These are phyloP conservation scores for Meriones psammophilus DNA, from an alignment of 2,797 vertebrate species.

Conservation along the genomic window DNA sequence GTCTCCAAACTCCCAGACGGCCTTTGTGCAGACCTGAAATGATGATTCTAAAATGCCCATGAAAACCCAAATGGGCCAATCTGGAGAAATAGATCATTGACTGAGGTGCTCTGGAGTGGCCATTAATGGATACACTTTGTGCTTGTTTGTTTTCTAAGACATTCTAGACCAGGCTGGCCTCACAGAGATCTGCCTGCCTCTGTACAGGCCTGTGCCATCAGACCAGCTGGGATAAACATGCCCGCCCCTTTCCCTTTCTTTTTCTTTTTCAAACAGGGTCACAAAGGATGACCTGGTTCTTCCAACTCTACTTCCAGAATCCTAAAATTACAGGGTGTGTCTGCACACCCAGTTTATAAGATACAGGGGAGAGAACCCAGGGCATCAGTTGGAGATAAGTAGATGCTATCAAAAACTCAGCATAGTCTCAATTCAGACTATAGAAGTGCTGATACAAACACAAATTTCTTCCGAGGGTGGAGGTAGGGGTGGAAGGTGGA, in stretches of 20 bases:
- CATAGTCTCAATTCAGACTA: neutral
- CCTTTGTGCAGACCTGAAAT: neutral
- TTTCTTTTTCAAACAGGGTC: neutral
- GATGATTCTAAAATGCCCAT: neutral
- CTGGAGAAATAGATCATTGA: rapidly evolving
- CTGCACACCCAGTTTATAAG: neutral
- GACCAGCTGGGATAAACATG: too few species aligned
- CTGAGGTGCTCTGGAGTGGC: too few species aligned
- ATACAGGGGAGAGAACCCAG: neutral
- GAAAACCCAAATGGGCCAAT: neutral
- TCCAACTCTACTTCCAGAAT: neutral
- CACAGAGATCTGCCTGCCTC: too few species aligned
- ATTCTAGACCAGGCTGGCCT: too few species aligned
- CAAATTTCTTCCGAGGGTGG: neutral
- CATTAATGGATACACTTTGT: rapidly evolving
- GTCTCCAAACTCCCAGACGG: neutral
- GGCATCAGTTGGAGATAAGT: neutral
- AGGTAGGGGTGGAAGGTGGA: too few species aligned
- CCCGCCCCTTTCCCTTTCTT: too few species aligned
- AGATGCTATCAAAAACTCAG: neutral
- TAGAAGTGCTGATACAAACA: rapidly evolving
- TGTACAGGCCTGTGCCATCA: too few species aligned
- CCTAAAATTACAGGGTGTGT: neutral
- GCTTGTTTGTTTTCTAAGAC: neutral
- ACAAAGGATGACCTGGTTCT: neutral